These are phyloP conservation scores for Protonibea diacanthus DNA, from an alignment of 2,797 vertebrate species.

Conservation along the genomic window DNA sequence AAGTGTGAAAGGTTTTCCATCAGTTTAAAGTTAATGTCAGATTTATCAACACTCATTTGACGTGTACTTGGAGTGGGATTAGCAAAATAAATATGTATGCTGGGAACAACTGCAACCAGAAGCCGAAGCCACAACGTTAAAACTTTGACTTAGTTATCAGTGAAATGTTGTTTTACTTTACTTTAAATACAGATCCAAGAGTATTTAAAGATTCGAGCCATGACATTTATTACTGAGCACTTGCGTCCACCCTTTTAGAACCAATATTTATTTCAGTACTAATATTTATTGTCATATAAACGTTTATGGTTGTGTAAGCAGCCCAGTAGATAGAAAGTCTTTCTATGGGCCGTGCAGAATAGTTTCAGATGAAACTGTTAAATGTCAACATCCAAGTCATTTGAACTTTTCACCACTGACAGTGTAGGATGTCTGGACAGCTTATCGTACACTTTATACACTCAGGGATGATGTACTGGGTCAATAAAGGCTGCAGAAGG, in stretches of 20 bases:
- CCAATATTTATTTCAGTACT: slow-evolving; percentile 13
- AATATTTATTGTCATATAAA: slow-evolving; percentile 18
- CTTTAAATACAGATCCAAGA: neutral
- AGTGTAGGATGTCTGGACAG: neutral
- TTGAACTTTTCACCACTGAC: neutral
- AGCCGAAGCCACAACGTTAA: neutral
- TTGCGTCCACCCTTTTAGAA: neutral
- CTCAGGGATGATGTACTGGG: neutral
- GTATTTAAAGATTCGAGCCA: neutral
- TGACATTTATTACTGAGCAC: neutral
- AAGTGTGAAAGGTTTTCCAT: slow-evolving; percentile 8
- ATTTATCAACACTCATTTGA: slow-evolving; percentile 3
- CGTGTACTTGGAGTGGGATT: slow-evolving; percentile 5
- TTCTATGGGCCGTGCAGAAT: slow-evolving; percentile 17
- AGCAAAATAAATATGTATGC: slow-evolving; percentile 10
- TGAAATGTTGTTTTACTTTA: slow-evolving; percentile 20
- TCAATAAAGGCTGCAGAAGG: neutral
- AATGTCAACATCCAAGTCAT: slow-evolving; percentile 4
- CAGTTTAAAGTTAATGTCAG: slow-evolving; percentile 13
- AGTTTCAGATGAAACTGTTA: slow-evolving; percentile 31
- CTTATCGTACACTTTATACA: neutral
- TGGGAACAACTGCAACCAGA: neutral
- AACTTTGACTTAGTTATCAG: neutral
- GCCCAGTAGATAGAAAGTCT: slow-evolving; percentile 17
- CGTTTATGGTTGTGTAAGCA: slow-evolving; percentile 10